Evolutionary conservation across 2,113 vertebrate species (phyloP), one percentile per base, ranked within the genome.

Genomic region (Oncorhynchus gorbuscha): DNA sequence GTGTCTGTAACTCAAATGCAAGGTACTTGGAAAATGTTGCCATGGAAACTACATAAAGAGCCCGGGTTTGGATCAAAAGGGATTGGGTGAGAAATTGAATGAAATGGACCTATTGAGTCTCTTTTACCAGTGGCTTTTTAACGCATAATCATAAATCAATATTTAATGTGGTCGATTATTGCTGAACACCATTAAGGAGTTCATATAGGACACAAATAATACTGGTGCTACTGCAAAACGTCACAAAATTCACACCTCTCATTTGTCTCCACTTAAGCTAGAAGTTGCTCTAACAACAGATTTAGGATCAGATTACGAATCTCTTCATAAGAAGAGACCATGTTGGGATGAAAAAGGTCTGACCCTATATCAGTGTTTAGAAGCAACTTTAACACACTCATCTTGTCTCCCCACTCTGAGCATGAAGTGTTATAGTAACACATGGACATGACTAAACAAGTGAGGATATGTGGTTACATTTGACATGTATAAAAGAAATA

Each of bases 1-100:
- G 73, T 69, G 72, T 89, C 76, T 86, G 75, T 85, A 86, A 90
- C 83, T 84, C 84, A 88, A 90, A 91, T 83, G 83, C 83, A 84
- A 89, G 82, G 82, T 89, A 84, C 86, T 85, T 82, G 62, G 77
- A 78, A 81, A 86, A 73, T n/a, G 89, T 93, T 92, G 74, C 90
- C 87, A 92, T 91, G 87, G 88, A 82, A 92, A 93, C 91, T 51
- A 80, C 91, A 92, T 82, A 89, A 87, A 88, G 89, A 87, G 84
- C 82, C 81, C 70, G 83, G 61, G 83, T 86, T 84, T 74, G 48
- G 73, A 90, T 89, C 68, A 85, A 79, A 78, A 85, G 61, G 75
- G 81, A 85, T 75, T 75, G 90, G 84, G 85, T 72, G 88, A 88
- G 85, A 90, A 84, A 80, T 78, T 82, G 82, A 87, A 88, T 86